Conservation (phyloP, 2,888 invertebrate genomes). For the Mechanitis messenoides region DNA sequence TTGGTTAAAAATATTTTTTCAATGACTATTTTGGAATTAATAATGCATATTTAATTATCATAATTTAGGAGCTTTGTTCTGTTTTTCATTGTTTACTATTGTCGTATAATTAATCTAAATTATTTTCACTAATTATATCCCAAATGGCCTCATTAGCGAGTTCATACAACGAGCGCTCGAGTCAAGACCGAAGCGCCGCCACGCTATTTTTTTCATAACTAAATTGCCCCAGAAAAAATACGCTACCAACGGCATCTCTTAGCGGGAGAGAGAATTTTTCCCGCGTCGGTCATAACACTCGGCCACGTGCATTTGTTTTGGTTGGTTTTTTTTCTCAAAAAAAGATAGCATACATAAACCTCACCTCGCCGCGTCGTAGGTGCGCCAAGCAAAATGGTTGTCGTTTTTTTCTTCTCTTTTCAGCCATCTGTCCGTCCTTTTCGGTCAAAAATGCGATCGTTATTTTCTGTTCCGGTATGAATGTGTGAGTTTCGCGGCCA, state of each 20-base stretch:
- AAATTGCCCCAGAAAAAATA: constrained; percentile 57
- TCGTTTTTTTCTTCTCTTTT: constrained; percentile 77
- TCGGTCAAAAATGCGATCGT: constrained; percentile 78
- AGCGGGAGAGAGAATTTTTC: constrained; percentile 65
- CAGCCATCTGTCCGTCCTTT: constrained; percentile 76
- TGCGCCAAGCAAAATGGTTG: constrained; percentile 75
- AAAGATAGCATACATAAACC: constrained; percentile 72
- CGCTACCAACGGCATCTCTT: constrained; percentile 72
- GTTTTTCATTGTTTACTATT: constrained; percentile 29
- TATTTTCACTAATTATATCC: constrained; percentile 28
- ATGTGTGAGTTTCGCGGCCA: constrained; percentile 67
- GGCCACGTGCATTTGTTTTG: constrained; percentile 77
- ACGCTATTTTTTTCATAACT: constrained; percentile 62
- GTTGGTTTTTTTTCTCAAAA: constrained; percentile 72
- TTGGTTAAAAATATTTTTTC: neutral
- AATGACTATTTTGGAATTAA: constrained; percentile 9
- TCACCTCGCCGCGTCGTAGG: constrained; percentile 66
- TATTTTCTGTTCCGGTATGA: constrained; percentile 75
- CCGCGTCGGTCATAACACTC: constrained; percentile 72
- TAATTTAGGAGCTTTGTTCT: constrained; percentile 21
- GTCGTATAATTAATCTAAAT: constrained; percentile 32
- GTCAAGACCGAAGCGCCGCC: constrained; percentile 57
- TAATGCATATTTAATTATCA: constrained; percentile 24
- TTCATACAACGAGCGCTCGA: constrained; percentile 15
- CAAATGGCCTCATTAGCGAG: constrained; percentile 26